Conservation (phyloP, 1,140 invertebrate genomes). For the Drosophila suzukii region DNA sequence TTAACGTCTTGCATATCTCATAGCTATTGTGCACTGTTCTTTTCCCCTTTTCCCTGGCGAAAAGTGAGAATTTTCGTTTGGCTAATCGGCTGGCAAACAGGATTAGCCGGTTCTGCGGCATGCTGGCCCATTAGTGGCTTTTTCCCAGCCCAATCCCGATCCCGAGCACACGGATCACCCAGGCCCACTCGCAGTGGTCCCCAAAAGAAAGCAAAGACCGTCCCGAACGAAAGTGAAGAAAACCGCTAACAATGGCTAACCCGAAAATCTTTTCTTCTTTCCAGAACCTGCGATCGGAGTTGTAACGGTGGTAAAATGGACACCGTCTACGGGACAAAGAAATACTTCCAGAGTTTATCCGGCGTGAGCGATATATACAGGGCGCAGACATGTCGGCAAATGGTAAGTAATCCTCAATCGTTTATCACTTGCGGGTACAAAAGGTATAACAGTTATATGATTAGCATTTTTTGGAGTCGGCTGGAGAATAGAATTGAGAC, state of each 20-base stretch:
- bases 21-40: conserved; percentile 26
- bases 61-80: conserved; percentile 76
- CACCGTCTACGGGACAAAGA: conserved; percentile 82
- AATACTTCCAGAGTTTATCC: conserved; percentile 82
- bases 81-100: conserved; percentile 57
- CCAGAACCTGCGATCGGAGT: conserved; percentile 37
- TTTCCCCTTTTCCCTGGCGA: conserved; percentile 50
- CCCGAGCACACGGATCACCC: conserved; percentile 36
- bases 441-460: conserved; percentile 51
- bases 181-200: conserved; percentile 17
- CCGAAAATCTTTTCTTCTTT: conserved; percentile 20
- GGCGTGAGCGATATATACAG: conserved; percentile 83
- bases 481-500: conserved; percentile 25
- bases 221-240: conserved; percentile 62
- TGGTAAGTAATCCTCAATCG: conserved; percentile 67
- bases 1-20: conserved; percentile 42
- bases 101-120: conserved; percentile 66
- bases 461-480: conserved; percentile 13
- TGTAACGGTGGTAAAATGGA: conserved; percentile 61
- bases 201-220: conserved; percentile 53
- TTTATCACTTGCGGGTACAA: conserved; percentile 34
- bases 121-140: conserved; percentile 40
- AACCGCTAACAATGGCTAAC: conserved; percentile 20
- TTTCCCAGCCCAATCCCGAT: conserved; percentile 14
- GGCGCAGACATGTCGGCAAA: conserved; percentile 75